Base-by-base conservation (phyloP, 2,888 invertebrate genomes). In the Ophion ellenae region DNA sequence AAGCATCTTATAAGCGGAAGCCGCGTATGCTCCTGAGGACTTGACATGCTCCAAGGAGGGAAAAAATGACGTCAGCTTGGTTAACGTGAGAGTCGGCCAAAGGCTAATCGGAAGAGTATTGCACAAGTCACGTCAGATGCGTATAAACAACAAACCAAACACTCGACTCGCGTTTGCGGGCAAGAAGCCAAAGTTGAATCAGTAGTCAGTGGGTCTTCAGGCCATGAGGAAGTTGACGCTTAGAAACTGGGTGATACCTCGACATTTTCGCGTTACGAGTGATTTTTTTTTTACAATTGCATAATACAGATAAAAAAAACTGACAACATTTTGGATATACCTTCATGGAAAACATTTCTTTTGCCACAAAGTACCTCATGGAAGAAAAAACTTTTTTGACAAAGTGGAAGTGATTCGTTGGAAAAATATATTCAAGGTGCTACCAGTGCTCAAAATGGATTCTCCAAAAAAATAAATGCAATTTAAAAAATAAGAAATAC, bases 171-270 rank as follows among this genome's bases (percentile, higher is more conserved):
- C 89, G 88, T 90, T 81, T 82, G 76, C 82, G 86, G 89, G 90
- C 89, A 83, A 89, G 88, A 89, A 89, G 90, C 87, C 90, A 89
- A 89, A 84, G 81, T 74, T 85, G 87, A 87, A 85, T 79, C 90
- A 92, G 92, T 92, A 90, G 90, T 91, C 88, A 88, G 89, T 89
- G 86, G 88, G 83, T 88, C 89, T 87, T 89, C 88, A 89, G 75
- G 84, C 88, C 78, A 86, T 85, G 78, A 89, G 86, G 90, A 88
- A 88, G 80, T 87, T 86, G 82, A 45, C 36, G 66, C 40, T 24
- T 40, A 28, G 7, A 47, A 64, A 57, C 69, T 59, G 24, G 32
- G 67, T 57, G 57, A 28, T 61, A 40, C 70, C 10, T 40, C 28
- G n/a, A 17, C 17, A 73, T 2, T 32, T 70, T 67, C 14, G 14